Evolutionary conservation across 2,888 invertebrate species (phyloP).

Genomic region (Neria commutata): DNA sequence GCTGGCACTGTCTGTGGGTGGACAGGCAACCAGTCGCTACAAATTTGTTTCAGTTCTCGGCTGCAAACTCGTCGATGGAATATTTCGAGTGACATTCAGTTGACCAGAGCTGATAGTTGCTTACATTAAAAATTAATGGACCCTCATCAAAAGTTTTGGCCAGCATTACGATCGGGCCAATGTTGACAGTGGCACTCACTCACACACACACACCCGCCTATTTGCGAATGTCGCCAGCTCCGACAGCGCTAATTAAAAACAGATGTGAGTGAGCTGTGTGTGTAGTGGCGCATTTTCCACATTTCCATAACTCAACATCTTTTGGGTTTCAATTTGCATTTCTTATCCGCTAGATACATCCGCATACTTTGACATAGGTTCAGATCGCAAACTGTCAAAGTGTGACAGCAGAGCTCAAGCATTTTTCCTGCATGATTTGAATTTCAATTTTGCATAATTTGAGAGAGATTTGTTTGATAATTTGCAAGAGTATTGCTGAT

Average conservation of each 20-base stretch:
- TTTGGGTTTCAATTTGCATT: neutral
- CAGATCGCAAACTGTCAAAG: too few species aligned
- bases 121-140: constrained; percentile 17
- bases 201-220: constrained; percentile 19
- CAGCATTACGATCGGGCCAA: neutral
- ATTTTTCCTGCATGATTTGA: too few species aligned
- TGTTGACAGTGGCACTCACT: constrained; percentile 20
- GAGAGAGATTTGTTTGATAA: too few species aligned
- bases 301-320: too few species aligned
- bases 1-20: neutral
- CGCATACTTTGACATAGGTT: too few species aligned
- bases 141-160: neutral
- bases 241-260: constrained; percentile 45
- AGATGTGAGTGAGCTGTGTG: constrained; percentile 15
- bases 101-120: constrained; percentile 17
- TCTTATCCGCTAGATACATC: too few species aligned
- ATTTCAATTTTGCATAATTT: too few species aligned
- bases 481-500: too few species aligned
- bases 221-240: neutral
- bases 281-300: neutral
- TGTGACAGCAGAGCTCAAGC: too few species aligned
- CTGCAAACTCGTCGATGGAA: constrained; percentile 1
- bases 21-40: neutral
- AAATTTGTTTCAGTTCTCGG: neutral
- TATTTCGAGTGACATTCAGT: constrained; percentile 25